These are phyloP conservation scores for Sebastes matsubarae DNA, from an alignment of 2,797 vertebrate genomes.

Conservation along the genomic window DNA sequence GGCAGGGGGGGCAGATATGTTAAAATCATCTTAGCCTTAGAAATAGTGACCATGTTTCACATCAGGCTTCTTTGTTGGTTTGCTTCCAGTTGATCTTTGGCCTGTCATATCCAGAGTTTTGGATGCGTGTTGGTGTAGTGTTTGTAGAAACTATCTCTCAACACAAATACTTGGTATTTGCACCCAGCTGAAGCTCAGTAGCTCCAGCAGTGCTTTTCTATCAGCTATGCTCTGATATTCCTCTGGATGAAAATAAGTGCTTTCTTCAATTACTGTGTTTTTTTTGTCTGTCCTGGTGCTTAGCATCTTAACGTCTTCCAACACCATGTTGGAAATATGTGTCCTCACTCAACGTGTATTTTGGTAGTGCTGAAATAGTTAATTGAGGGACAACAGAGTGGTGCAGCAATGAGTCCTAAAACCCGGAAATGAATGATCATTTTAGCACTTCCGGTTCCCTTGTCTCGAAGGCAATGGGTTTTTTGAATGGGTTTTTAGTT, in stretches of 20 bases:
- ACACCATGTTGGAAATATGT: background rate
- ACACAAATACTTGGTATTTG: background rate
- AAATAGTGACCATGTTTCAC: background rate
- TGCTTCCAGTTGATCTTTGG: conserved; percentile 4
- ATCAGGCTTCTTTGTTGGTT: background rate
- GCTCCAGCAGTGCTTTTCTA: background rate
- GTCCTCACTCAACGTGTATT: background rate
- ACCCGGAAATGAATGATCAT: no score
- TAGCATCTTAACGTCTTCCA: background rate
- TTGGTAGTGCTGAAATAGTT: background rate
- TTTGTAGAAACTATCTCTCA: background rate
- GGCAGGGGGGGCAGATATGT: background rate
- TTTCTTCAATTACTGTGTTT: background rate
- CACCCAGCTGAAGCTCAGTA: background rate
- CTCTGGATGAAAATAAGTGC: background rate
- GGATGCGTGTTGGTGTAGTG: background rate
- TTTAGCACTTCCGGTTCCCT: no score
- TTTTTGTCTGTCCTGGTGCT: background rate
- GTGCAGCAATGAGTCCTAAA: no score
- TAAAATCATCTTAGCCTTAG: background rate
- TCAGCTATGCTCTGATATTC: background rate
- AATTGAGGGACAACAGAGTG: background rate
- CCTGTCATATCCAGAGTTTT: background rate
- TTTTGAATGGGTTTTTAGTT: no score
- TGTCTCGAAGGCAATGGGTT: no score